Evolutionary conservation across 2,113 vertebrate species (phyloP).

Genomic region (Rhinichthys klamathensis): DNA sequence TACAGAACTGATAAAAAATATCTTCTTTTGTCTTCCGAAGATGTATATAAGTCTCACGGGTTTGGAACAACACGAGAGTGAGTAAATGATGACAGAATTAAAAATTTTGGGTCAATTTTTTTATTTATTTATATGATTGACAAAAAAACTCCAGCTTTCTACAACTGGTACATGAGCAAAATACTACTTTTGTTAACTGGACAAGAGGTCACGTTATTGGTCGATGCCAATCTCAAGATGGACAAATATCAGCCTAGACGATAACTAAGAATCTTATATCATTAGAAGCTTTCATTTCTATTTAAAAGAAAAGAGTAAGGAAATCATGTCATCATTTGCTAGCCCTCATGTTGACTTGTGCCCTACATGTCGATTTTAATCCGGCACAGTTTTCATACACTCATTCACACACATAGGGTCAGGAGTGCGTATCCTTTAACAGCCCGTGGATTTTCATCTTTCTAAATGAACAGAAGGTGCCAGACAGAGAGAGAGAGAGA

Average conservation of each 20-base stretch:
- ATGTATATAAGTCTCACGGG: too few species aligned
- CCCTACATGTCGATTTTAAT: not conserved
- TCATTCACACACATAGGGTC: not conserved
- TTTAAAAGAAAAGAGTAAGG: too few species aligned
- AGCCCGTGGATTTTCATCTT: not conserved
- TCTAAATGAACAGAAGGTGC: not conserved
- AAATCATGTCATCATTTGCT: not conserved
- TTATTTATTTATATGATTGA: not conserved
- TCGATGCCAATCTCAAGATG: not conserved
- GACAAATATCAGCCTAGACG: not conserved
- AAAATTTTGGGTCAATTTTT: too few species aligned
- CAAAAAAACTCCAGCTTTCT: not conserved
- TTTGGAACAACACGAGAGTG: too few species aligned
- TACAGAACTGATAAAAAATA: too few species aligned
- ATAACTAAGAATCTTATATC: not conserved
- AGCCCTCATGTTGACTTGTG: not conserved
- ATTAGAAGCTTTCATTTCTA: too few species aligned
- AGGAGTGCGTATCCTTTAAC: not conserved
- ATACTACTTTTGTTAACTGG: not conserved
- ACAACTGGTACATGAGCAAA: not conserved
- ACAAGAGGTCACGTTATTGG: not conserved
- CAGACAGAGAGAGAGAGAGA: not conserved
- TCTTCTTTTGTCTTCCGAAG: too few species aligned
- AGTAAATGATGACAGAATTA: too few species aligned
- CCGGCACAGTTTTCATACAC: slow-evolving; percentile 4